Conservation (phyloP, 2,888 invertebrate genomes). For the Autographa pulchrina region DNA sequence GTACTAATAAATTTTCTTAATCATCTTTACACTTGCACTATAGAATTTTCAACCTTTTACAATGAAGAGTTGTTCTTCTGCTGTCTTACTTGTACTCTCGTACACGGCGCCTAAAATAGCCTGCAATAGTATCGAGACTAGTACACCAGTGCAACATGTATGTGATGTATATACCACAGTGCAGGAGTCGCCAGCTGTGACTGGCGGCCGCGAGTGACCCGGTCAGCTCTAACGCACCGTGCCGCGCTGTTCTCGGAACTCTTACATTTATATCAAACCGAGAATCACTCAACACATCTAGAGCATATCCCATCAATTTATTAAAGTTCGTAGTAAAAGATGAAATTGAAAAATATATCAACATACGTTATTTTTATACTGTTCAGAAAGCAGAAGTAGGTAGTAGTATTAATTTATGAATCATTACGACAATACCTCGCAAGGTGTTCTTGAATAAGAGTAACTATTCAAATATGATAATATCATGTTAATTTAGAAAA, state of each 20-base stretch:
- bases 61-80: background rate
- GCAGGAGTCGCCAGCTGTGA: background rate
- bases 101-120: background rate
- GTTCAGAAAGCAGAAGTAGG: too few relatives aligned
- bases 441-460: constrained; percentile 3
- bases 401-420: background rate
- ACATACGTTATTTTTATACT: too few relatives aligned
- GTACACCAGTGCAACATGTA: background rate
- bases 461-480: constrained; percentile 6
- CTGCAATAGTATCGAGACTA: background rate
- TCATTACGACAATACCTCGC: background rate
- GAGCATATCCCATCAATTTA: too few relatives aligned
- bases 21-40: too few relatives aligned
- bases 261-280: background rate
- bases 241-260: background rate
- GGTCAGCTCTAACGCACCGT: background rate
- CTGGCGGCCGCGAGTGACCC: background rate
- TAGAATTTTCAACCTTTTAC: too few relatives aligned
- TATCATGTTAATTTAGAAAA: background rate
- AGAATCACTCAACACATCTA: background rate
- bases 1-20: too few relatives aligned
- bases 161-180: background rate
- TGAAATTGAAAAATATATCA: too few relatives aligned
- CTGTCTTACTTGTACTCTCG: background rate
- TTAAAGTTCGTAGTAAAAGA: too few relatives aligned